Base-by-base conservation (phyloP, 2,888 invertebrate species). In the Agrochola litura region DNA sequence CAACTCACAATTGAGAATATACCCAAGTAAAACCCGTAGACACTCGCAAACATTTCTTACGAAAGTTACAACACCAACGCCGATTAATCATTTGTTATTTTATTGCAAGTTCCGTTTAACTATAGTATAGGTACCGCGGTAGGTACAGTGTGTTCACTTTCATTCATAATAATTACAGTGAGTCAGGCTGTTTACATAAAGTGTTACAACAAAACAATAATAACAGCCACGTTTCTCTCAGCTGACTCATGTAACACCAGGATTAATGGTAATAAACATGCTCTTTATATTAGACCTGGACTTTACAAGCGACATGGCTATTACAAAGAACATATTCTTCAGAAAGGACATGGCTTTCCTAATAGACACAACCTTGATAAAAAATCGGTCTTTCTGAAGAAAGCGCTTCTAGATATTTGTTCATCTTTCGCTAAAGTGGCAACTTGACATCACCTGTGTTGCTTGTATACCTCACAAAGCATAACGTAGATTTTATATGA, bases 161-260 rank as follows among this genome's bases (percentile, higher is more conserved):
- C 82, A 81, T 85, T 83, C 77, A 77, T 74, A 85, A 82, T 77
- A 77, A 85, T 81, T 64, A 73, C 60, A 67, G 60, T 80, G 76
- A 84, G 76, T 71, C 73, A 77, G 60, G 52, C 64, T 81, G 85
- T 83, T 83, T 85, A 81, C 82, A 85, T 85, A 85, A 83, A 83
- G 43, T 37, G 49, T 58, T 85, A 68, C 77, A 73, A 81, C 64
- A 65, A 72, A 76, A 81, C 65, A 69, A 84, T 73, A 69, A 60
- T 66, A 46, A 16, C 66, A 2, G 43, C 49, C 25, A 58, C 67
- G 56, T 81, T 81, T 73, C 77, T 81, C 73, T 67, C 66, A 30
- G 37, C 61, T 54, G 52, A 73, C 9, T 73, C 85, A 73, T 67
- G 60, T 73, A 16, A 60, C 63, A 49, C 52, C 73, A 61, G 65